These are phyloP conservation scores for Ichneumon xanthorius DNA, from an alignment of 2,888 invertebrate species.

Conservation along the genomic window DNA sequence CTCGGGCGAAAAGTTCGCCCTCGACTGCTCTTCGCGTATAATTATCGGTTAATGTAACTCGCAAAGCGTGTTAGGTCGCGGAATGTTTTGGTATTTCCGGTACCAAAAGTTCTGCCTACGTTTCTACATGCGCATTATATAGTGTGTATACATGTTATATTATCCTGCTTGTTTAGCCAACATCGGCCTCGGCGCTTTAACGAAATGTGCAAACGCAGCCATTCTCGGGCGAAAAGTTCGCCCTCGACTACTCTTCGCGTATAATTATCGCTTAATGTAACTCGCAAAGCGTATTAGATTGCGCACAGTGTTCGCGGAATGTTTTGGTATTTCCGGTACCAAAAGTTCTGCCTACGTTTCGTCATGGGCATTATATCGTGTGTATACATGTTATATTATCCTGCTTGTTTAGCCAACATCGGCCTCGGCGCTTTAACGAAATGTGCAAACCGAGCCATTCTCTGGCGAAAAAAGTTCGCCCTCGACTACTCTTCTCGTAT, in stretches of 20 bases:
- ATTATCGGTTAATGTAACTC: too few relatives aligned
- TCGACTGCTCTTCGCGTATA: not conserved
- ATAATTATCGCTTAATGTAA: too few relatives aligned
- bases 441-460: not conserved
- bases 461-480: not conserved
- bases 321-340: too few relatives aligned
- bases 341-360: too few relatives aligned
- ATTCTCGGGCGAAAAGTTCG: too few relatives aligned
- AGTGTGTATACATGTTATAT: not conserved
- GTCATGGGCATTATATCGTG: not conserved
- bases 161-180: conserved; percentile 1
- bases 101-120: not conserved
- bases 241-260: too few relatives aligned
- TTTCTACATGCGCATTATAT: not conserved
- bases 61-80: not conserved
- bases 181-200: not conserved
- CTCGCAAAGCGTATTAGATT: too few relatives aligned
- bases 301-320: too few relatives aligned
- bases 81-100: not conserved
- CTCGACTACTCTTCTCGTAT: not conserved
- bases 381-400: not conserved
- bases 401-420: conserved; percentile 12
- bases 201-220: too few relatives aligned
- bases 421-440: not conserved
- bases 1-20: not conserved